Conservation (phyloP, 53 echinoderm and acorn worm genomes). For the Echinarachnius parma region DNA sequence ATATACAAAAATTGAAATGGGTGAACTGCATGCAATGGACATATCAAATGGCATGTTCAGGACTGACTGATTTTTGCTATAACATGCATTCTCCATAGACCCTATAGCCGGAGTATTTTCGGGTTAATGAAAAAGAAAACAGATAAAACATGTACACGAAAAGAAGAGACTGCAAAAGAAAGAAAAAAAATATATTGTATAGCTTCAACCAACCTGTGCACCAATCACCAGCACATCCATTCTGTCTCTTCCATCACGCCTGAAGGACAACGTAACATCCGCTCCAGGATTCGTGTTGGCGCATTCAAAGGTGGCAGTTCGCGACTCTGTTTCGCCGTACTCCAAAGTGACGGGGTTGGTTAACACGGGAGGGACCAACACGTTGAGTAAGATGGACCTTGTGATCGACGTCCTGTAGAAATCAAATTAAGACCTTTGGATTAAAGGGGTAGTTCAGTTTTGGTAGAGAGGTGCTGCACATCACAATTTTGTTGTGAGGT, state of each 20-base stretch:
- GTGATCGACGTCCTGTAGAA: constrained; percentile 20
- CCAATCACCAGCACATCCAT: constrained; percentile 13
- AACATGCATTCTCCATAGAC: too few species aligned
- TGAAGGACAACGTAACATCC: constrained; percentile 8
- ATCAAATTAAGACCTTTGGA: too few species aligned
- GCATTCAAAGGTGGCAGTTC: constrained; percentile 15
- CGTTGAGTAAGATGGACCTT: constrained; percentile 4
- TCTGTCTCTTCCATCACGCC: background rate
- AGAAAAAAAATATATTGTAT: background rate
- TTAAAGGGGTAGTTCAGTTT: too few species aligned
- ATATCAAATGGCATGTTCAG: too few species aligned
- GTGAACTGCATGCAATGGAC: too few species aligned
- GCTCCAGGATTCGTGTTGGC: constrained; percentile 14
- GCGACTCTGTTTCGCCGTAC: background rate
- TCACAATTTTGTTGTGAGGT: too few species aligned
- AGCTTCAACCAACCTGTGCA: background rate
- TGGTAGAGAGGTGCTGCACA: too few species aligned
- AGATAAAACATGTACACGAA: background rate
- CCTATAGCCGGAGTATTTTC: too few species aligned
- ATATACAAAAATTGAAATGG: too few species aligned
- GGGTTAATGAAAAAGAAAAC: background rate
- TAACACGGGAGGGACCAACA: constrained; percentile 4
- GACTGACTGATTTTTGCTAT: too few species aligned
- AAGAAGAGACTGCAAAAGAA: background rate
- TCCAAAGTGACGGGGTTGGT: background rate